Conservation (phyloP, 2,888 invertebrate species). For the Diplolepis rosae region DNA sequence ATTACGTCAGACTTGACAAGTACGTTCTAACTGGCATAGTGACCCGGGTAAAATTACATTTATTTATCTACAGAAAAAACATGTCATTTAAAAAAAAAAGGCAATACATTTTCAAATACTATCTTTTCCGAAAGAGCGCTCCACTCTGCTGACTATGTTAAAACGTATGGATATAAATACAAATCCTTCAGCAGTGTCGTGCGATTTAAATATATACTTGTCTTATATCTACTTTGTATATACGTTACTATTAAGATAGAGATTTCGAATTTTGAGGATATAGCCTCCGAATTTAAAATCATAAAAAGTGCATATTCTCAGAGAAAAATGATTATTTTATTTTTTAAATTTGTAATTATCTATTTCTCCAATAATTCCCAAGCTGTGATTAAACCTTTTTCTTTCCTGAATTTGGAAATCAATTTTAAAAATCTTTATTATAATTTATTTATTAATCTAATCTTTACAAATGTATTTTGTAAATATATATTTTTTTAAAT, state of each 20-base stretch:
- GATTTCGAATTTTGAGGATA: background rate
- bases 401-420: no score
- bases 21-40: background rate
- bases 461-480: background rate
- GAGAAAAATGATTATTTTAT: no score
- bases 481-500: background rate
- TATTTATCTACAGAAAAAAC: background rate
- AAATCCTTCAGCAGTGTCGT: constrained; percentile 37
- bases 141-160: constrained; percentile 37
- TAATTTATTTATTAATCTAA: no score
- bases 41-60: background rate
- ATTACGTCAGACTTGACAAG: background rate
- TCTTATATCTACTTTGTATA: constrained; percentile 55
- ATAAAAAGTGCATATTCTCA: no score
- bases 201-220: constrained; percentile 47
- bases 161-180: constrained; percentile 34
- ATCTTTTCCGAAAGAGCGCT: background rate
- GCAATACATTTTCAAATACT: constrained; percentile 25
- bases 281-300: background rate
- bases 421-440: no score
- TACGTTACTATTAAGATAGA: constrained; percentile 42
- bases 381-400: no score
- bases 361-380: background rate
- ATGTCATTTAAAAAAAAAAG: background rate
- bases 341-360: no score